A percentile compares a stretch with the other conserved stretches of the same genome.
phyloP scores from a whole-genome alignment of 2,113 vertebrate species.

The Dicaeum eximium region DNA sequence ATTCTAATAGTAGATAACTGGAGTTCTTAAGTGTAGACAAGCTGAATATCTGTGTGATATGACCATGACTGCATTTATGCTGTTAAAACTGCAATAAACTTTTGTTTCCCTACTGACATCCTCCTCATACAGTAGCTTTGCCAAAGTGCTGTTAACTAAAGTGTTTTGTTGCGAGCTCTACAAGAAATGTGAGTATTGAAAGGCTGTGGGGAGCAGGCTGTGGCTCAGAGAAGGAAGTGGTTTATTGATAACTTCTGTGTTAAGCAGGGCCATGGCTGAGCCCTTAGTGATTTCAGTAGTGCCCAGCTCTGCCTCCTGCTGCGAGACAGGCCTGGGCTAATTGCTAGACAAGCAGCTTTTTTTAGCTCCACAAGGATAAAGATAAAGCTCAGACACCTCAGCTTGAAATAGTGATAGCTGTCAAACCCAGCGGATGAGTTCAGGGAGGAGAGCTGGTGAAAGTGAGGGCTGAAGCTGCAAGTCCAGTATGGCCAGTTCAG shows the following conservation, averaged over 20 bases:
- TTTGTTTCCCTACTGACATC: not conserved
- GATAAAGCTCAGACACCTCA: constrained; percentile 45
- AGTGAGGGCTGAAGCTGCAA: not conserved
- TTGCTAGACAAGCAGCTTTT: constrained; percentile 42
- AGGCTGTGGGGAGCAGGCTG: not conserved
- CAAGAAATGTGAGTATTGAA: not conserved
- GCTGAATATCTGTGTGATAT: not conserved
- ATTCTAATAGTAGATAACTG: not conserved
- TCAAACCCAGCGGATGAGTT: not conserved
- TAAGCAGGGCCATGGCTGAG: not conserved
- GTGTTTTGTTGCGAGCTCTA: not conserved
- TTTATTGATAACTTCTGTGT: not conserved
- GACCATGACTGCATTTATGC: not conserved
- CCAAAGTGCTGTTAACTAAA: not conserved
- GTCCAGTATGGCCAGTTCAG: not conserved
- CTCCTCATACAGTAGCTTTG: not conserved
- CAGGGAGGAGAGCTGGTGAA: not conserved
- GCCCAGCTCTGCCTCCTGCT: not conserved
- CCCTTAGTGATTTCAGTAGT: not conserved
- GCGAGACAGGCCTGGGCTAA: not conserved
- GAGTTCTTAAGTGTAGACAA: not conserved
- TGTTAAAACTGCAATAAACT: not conserved
- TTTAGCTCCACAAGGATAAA: constrained; percentile 30
- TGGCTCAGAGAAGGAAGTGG: not conserved
- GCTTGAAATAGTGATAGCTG: constrained; percentile 33